Evolutionary conservation across 2,797 vertebrate species (phyloP), one percentile per base, ranked within the genome.

Genomic region (Gallinago stenura): DNA sequence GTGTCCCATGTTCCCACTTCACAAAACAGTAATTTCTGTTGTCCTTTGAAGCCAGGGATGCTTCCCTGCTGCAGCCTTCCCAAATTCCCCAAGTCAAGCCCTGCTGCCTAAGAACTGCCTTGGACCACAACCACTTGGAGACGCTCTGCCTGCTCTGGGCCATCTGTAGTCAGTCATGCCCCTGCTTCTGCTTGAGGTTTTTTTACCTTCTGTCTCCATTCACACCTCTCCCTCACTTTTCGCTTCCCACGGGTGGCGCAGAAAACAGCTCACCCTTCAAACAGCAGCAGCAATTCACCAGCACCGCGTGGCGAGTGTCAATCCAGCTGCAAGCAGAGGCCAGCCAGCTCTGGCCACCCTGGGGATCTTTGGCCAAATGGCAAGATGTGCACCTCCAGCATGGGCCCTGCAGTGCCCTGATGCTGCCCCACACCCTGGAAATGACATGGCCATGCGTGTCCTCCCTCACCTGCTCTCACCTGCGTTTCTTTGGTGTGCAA

Each of bases 381-480:
- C 37, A 61, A 37, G 72, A 39, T 14, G 14, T 2, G 4, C 21
- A 17, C 33, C 30, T 31, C 26, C 20, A 28, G n/a, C 8, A 0
- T 31, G 37, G 62, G 45, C 19, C 28, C 21, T 56, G 48, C 61
- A 37, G 17, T 0, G 1, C 22, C 45, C 11, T 25, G 41, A 8
- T 65, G 39, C 37, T 76, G 25, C 69, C 64, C 33, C 1, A 2
- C 17, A 9, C 12, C 30, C 60, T 73, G 51, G 37, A 37, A 39
- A 19, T 3, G 33, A 10, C 33, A 11, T 25, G 28, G 8, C n/a
- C 33, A 28, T 1, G 4, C 0, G 1, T 60, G 12, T 7, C 6
- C 15, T 71, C 21, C 33, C 25, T 88, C 37, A 5, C 13, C 12
- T 2, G 0, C 17, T 43, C 15, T 7, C 45, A 8, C 11, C 30